Base-by-base conservation (phyloP, 2,888 invertebrate genomes). In the Suillia variegata region DNA sequence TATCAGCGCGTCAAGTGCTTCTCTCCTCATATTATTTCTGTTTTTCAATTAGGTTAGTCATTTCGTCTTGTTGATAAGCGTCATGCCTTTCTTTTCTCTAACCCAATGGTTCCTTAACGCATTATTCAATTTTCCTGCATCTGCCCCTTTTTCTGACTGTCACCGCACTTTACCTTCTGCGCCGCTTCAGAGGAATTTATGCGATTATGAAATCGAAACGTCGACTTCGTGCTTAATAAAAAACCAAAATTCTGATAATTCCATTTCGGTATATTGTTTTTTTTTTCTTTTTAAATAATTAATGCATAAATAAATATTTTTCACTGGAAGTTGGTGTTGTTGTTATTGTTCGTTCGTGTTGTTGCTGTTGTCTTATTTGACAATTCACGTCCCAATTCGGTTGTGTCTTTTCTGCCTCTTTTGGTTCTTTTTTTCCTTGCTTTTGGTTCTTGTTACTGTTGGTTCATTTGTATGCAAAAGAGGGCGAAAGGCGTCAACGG, bases 311-410 rank as follows among this genome's bases (percentile, higher is more conserved):
- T n/a, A n/a, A n/a, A n/a, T n/a, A n/a, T n/a, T n/a, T n/a, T n/a
- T n/a, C n/a, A n/a, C 15, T 8, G n/a, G 31, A 13, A 12, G 31
- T 45, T 48, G 31, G 24, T 38, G 56, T 6, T 50, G 38, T 49
- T 51, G 38, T 56, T 49, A 26, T 57, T 57, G 38, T 31, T 56
- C n/a, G 38, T 52, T 21, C 24, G 45, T 52, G 17, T 17, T 17
- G 24, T 31, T 52, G 57, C 45, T 51, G 34, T 50, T 57, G 21
- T 49, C 15, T 47, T 17, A 26, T 47, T n/a, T 26, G 49, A 13
- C 38, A 38, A 38, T 13, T 38, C n/a, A 38, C n/a, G n/a, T 8
- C n/a, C 38, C 4, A 8, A 12, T 26, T 26, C 26, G 10, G n/a
- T n/a, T n/a, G n/a, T n/a, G n/a, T n/a, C n/a, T n/a, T n/a, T n/a